Base-by-base conservation (phyloP, 2,113 vertebrate genomes). In the Chaetodon auriga region DNA sequence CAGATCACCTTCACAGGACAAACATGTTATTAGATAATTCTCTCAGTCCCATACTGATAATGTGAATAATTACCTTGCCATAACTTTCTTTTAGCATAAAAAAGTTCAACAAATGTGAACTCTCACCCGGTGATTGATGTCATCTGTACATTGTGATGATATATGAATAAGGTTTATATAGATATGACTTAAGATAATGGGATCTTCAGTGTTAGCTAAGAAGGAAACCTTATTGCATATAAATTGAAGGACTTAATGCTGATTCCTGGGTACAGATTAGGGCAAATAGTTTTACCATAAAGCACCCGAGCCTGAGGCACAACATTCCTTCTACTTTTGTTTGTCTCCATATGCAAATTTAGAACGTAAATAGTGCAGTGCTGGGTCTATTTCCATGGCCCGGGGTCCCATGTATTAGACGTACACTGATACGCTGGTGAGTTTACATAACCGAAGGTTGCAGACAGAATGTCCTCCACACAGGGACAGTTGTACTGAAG, bases 381-480 rank as follows among this genome's bases (percentile, higher is more conserved):
- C 16, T 21, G 30, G n/a, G 9, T 80, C 49, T 68, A 5, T 36
- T 38, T 41, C 9, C 16, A 30, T 35, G 41, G 45, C 63, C 57
- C 2, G 2, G 35, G 46, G 68, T 62, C 87, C n/a, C 46, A 53
- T 49, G 63, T 80, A 30, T 62, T 8, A 38, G 19, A 4, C 14
- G 0, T 14, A 46, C 25, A 38, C 15, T 75, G 58, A 78, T 19
- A 63, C 18, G 48, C 1, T 15, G 36, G 49, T 51, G 68, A 18
- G 60, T 71, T 85, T 83, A 77, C 38, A 55, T 88, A 89, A 83
- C 9, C 58, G 19, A 75, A 81, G 54, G 68, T 53, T 74, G 53
- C 61, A 78, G 51, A 80, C 70, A 75, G 64, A 4, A 4, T 81
- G 57, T 68, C 41, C 80, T 49, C 64, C n/a, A 69, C 36, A 68